phyloP scores from a whole-genome alignment of 2,888 invertebrate genomes.

The Macropis europaea region DNA sequence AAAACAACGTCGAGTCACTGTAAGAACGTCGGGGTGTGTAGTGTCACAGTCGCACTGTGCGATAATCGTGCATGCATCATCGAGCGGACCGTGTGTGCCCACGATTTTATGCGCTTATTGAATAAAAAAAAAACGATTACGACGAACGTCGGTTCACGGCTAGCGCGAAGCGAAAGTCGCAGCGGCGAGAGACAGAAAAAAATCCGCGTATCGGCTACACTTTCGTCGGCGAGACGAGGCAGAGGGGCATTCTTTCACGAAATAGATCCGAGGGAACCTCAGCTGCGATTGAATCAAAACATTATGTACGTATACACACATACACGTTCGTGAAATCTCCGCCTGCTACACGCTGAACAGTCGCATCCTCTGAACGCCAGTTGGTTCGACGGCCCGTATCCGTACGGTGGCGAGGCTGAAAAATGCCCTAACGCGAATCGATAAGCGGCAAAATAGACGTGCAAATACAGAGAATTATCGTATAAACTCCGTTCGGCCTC shows the following conservation, averaged over 20 bases:
- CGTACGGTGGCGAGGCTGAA: background rate
- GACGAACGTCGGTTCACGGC: constrained; percentile 6
- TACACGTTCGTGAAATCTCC: constrained; percentile 39
- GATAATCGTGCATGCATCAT: constrained; percentile 10
- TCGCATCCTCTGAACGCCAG: constrained; percentile 29
- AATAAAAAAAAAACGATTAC: constrained; percentile 6
- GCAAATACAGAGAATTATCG: constrained; percentile 46
- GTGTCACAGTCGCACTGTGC: constrained; percentile 19
- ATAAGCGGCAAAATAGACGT: constrained; percentile 17
- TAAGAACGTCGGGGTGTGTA: background rate
- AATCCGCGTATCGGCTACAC: background rate
- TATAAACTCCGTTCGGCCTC: constrained; percentile 51
- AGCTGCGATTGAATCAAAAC: constrained; percentile 51
- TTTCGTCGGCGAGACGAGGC: constrained; percentile 12
- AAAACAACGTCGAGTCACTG: constrained; percentile 4
- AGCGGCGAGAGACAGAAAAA: background rate
- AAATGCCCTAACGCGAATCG: constrained; percentile 3
- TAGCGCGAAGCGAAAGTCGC: background rate
- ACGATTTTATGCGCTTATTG: background rate
- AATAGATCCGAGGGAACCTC: constrained; percentile 29
- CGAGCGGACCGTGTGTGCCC: background rate
- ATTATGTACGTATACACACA: constrained; percentile 49
- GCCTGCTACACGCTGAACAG: constrained; percentile 30
- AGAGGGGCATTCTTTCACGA: constrained; percentile 17
- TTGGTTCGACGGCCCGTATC: constrained; percentile 9